These are phyloP conservation scores for Drosophila eohydei DNA, from an alignment of 2,888 invertebrate species.

Conservation along the genomic window DNA sequence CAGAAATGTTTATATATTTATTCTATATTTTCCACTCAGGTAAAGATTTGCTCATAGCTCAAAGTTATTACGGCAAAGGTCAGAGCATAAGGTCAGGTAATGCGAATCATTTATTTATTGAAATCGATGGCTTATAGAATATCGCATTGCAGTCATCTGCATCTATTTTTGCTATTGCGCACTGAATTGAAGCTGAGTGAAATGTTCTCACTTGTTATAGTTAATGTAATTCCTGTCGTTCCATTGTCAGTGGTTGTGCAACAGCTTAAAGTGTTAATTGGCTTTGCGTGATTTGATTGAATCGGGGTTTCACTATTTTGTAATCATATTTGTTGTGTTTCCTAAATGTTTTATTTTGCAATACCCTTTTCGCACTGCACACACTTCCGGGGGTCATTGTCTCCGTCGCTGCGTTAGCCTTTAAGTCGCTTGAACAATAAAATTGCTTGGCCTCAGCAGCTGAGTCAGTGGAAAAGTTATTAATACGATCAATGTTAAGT, in stretches of 20 bases:
- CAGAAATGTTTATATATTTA: too few relatives aligned
- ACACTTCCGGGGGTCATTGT: constrained; percentile 10
- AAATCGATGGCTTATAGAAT: background rate
- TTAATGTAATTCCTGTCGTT: background rate
- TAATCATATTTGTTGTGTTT: constrained; percentile 7
- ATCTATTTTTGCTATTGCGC: background rate
- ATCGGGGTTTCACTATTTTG: constrained; percentile 1
- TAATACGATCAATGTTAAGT: background rate
- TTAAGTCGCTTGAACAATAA: background rate
- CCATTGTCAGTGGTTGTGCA: constrained; percentile 1
- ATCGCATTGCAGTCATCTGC: background rate
- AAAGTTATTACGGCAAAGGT: background rate
- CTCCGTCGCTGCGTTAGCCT: background rate
- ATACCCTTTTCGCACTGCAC: background rate
- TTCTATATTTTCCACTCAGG: too few relatives aligned
- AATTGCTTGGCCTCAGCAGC: background rate
- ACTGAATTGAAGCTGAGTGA: background rate
- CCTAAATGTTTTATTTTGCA: background rate
- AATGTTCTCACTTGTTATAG: background rate
- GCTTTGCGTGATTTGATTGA: constrained; percentile 25
- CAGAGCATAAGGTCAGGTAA: background rate
- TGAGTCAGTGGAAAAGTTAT: background rate
- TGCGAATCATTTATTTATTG: background rate
- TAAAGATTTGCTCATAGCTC: background rate
- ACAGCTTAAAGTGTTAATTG: constrained; percentile 21